phyloP scores from a whole-genome alignment of 2,888 invertebrate genomes.

The Andrena praecox region DNA sequence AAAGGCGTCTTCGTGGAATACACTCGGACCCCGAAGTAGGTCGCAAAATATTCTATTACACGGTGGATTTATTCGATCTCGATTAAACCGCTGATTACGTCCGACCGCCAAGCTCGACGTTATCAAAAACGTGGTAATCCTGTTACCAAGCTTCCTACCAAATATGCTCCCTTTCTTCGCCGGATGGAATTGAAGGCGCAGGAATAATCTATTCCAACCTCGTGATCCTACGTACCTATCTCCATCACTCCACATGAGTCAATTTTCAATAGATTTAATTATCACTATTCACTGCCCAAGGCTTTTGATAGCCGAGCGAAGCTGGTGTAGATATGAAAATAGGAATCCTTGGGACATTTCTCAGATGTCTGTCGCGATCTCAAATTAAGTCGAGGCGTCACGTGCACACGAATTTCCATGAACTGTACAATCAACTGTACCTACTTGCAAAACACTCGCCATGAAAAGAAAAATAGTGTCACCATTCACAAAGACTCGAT shows the following conservation, averaged over 20 bases:
- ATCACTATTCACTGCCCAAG: no score
- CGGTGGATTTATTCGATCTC: conserved; percentile 26
- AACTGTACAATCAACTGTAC: no score
- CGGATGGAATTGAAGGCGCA: not conserved
- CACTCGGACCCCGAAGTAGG: conserved; percentile 25
- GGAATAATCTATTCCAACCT: not conserved
- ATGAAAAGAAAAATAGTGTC: no score
- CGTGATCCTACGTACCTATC: not conserved
- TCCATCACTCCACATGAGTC: not conserved
- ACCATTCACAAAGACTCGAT: no score
- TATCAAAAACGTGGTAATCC: conserved; percentile 7
- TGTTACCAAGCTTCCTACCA: not conserved
- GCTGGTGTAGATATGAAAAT: no score
- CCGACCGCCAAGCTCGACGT: not conserved
- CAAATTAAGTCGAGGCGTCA: no score
- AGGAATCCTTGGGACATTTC: no score
- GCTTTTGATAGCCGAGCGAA: no score
- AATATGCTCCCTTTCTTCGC: not conserved
- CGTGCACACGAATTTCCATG: no score
- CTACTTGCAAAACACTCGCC: no score
- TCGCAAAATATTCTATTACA: conserved; percentile 41
- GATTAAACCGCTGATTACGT: conserved; percentile 1
- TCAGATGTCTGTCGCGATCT: no score
- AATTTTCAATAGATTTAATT: no score
- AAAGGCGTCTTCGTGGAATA: conserved; percentile 5